Conservation (phyloP, 2,797 vertebrate species). For the Schizopygopsis pylzovi region DNA sequence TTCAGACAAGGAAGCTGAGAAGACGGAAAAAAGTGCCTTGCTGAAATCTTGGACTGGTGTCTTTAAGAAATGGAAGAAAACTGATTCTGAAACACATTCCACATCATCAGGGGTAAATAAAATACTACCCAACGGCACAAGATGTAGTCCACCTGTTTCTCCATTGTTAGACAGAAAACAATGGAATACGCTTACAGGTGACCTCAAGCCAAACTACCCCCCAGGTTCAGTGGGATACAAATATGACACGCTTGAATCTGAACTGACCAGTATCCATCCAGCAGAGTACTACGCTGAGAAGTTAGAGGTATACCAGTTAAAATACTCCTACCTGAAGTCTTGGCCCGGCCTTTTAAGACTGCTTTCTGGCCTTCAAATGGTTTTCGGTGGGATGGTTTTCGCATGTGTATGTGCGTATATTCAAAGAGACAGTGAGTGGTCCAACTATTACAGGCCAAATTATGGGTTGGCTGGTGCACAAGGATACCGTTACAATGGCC, state of each 20-base stretch:
- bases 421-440: slow-evolving; percentile 83
- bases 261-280: slow-evolving; percentile 71
- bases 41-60: slow-evolving; percentile 71
- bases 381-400: slow-evolving; percentile 81
- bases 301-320: slow-evolving; percentile 73
- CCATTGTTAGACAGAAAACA: slow-evolving; percentile 67
- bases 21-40: slow-evolving; percentile 68
- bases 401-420: slow-evolving; percentile 81
- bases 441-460: slow-evolving; percentile 69
- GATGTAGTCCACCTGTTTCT: slow-evolving; percentile 75
- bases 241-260: slow-evolving; percentile 61
- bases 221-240: slow-evolving; percentile 21
- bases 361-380: slow-evolving; percentile 78
- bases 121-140: slow-evolving; percentile 73
- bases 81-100: slow-evolving; percentile 55
- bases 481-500: slow-evolving; percentile 78
- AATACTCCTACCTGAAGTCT: slow-evolving; percentile 81
- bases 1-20: slow-evolving; percentile 48
- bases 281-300: slow-evolving; percentile 78
- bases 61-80: slow-evolving; percentile 57
- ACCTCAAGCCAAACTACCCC: slow-evolving; percentile 9
- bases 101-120: slow-evolving; percentile 50
- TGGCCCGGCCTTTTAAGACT: slow-evolving; percentile 80
- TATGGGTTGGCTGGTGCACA: slow-evolving; percentile 65
- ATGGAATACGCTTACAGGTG: slow-evolving; percentile 58